Conservation (phyloP, 2,888 invertebrate species). For the Xylocampa areola region DNA sequence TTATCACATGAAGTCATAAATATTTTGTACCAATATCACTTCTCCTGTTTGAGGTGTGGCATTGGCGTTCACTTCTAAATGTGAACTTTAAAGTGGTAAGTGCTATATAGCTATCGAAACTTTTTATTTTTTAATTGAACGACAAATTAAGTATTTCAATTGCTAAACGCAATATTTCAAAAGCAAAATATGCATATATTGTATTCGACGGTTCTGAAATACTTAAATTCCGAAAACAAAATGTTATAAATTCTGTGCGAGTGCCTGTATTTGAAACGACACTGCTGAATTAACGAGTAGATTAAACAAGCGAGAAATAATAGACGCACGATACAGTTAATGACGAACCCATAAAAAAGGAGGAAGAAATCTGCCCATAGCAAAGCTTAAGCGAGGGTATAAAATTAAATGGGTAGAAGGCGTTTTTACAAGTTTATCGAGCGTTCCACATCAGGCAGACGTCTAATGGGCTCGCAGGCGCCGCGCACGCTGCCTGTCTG, state of each 20-base stretch:
- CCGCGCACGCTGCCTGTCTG: conserved; percentile 86
- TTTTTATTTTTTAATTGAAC: conserved; percentile 41
- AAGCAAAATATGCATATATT: conserved; percentile 11
- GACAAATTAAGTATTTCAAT: conserved; percentile 30
- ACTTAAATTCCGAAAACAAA: conserved; percentile 44
- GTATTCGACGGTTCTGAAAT: conserved; percentile 28
- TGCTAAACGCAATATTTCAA: conserved; percentile 11
- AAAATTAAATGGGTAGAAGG: conserved; percentile 89
- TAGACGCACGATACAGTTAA: conserved; percentile 83
- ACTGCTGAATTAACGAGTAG: conserved; percentile 69
- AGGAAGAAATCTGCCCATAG: conserved; percentile 87
- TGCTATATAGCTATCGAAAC: conserved; percentile 56
- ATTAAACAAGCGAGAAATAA: conserved; percentile 79
- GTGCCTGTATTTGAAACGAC: conserved; percentile 65
- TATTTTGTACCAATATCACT: conserved; percentile 82
- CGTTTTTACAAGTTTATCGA: conserved; percentile 90
- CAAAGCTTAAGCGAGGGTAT: conserved; percentile 87
- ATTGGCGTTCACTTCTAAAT: conserved; percentile 64
- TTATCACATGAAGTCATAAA: conserved; percentile 85
- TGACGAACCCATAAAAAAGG: conserved; percentile 81
- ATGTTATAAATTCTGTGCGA: conserved; percentile 55
- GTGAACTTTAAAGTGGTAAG: conserved; percentile 67
- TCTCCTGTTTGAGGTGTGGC: conserved; percentile 67
- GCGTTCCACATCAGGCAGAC: conserved; percentile 88
- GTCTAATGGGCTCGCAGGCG: conserved; percentile 87